A percentile compares a stretch with the other conserved stretches of the same genome.
phyloP scores from a whole-genome alignment of 2,113 vertebrate genomes.

The Cyprinodon tularosa region DNA sequence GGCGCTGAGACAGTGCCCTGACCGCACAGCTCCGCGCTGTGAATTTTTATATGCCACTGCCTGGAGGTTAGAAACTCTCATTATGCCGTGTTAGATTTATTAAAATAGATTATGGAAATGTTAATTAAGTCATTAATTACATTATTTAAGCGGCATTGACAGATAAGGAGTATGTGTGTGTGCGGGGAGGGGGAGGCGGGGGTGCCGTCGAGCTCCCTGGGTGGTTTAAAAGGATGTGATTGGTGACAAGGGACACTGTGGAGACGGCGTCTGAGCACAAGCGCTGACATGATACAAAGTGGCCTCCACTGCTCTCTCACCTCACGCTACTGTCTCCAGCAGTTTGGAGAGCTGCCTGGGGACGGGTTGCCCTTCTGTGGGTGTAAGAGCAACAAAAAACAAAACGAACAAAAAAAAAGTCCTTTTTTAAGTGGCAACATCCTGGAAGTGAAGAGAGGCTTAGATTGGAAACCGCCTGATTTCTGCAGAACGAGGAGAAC shows the following conservation, averaged over 20 bases:
- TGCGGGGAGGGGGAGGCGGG: not conserved
- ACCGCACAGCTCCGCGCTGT: conserved; percentile 63
- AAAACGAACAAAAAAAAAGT: conserved; percentile 10
- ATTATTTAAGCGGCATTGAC: conserved; percentile 88
- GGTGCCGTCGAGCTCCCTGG: conserved; percentile 68
- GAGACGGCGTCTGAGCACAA: conserved; percentile 67
- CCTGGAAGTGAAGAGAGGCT: conserved; percentile 2
- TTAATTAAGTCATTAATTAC: conserved; percentile 89
- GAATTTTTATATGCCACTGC: conserved; percentile 78
- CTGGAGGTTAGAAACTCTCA: conserved; percentile 82
- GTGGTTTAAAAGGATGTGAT: conserved; percentile 77
- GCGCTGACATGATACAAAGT: conserved; percentile 78
- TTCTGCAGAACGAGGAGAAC: conserved; percentile 66
- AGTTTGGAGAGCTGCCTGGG: conserved; percentile 57
- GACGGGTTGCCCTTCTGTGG: conserved; percentile 54
- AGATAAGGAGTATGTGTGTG: conserved; percentile 74
- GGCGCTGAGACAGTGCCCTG: conserved; percentile 52
- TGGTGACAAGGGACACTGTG: conserved; percentile 75
- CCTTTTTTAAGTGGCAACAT: conserved; percentile 26
- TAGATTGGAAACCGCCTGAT: conserved; percentile 9
- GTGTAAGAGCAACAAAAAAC: conserved; percentile 4
- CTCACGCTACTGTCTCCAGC: conserved; percentile 70
- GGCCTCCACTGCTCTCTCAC: conserved; percentile 70
- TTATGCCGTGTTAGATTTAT: conserved; percentile 86
- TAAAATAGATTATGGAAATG: conserved; percentile 88